Base-by-base conservation (phyloP, 2,797 vertebrate genomes). In the Limosa lapponica region DNA sequence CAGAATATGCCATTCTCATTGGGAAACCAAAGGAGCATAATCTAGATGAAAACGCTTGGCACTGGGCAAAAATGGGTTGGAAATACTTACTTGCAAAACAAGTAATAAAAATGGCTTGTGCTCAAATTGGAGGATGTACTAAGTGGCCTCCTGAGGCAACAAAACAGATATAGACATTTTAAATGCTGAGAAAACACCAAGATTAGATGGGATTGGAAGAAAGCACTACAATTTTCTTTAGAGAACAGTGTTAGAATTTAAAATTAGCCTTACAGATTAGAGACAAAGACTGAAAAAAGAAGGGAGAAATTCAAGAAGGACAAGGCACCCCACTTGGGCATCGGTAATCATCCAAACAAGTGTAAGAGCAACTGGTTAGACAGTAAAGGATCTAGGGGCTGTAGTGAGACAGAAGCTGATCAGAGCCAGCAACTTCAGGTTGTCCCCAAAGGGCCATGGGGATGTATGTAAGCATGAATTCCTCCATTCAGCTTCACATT, bases 31-130 rank as follows among this genome's bases (percentile, higher is more conserved):
- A 69, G 30, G 22, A 82, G 4, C 20, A 37, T 25, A 55, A 19
- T 39, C 43, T 41, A 24, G 8, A 30, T 84, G 58, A 83, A 92
- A 91, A 80, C 51, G 39, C 19, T 69, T 4, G 1, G 19, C 80
- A 59, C 46, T 32, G n/a, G 19, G 13, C 12, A 89, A 92, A 92
- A 65, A 62, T 7, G 8, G 6, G 28, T 43, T 91, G 43, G 59
- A 89, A 94, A 52, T 85, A 91, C 77, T 91, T 93, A 91, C 43
- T 93, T 11, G 18, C 74, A 93, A 90, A 85, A 59, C 23, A 85
- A 87, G 2, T 22, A 48, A 66, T 58, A 75, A 79, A 79, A 87
- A 62, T 39, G 51, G 4, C 39, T 69, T 93, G 30, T 6, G 22
- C 24, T 94, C 30, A 79, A 32, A 64, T 30, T 70, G 25, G 43